phyloP scores from a whole-genome alignment of 1,140 invertebrate genomes.

The Antheraea mylitta region DNA sequence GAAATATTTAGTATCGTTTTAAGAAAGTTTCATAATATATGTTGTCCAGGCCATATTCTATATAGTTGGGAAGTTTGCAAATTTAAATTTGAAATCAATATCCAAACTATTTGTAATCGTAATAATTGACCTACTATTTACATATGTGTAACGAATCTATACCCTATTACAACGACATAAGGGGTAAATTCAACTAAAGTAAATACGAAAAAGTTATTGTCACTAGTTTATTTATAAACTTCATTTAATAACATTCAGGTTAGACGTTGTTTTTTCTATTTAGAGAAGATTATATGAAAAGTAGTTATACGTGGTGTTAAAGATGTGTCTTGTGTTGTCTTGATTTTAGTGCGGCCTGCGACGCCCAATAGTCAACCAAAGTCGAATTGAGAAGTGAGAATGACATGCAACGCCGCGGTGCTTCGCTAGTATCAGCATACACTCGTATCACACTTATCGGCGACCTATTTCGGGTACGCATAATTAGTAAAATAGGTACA shows the following conservation, averaged over 20 bases:
- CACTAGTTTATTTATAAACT: not conserved
- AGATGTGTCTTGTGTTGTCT: not conserved
- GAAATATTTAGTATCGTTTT: not conserved
- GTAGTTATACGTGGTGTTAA: no score
- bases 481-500: constrained; percentile 28
- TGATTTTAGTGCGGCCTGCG: not conserved
- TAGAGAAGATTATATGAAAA: not conserved
- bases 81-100: not conserved
- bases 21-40: not conserved
- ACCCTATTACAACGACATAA: not conserved
- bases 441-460: constrained; percentile 30
- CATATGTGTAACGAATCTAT: not conserved
- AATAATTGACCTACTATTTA: not conserved
- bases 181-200: not conserved
- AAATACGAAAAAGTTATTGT: not conserved
- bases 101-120: not conserved
- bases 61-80: not conserved
- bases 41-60: not conserved
- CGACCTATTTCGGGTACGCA: constrained; percentile 37
- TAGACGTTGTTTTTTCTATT: not conserved
- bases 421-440: constrained; percentile 2
- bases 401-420: no score
- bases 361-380: no score
- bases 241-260: not conserved
- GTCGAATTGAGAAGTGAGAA: no score